Base-by-base conservation (phyloP, 92 coral and sea anemone species). In the Porites evermanni region DNA sequence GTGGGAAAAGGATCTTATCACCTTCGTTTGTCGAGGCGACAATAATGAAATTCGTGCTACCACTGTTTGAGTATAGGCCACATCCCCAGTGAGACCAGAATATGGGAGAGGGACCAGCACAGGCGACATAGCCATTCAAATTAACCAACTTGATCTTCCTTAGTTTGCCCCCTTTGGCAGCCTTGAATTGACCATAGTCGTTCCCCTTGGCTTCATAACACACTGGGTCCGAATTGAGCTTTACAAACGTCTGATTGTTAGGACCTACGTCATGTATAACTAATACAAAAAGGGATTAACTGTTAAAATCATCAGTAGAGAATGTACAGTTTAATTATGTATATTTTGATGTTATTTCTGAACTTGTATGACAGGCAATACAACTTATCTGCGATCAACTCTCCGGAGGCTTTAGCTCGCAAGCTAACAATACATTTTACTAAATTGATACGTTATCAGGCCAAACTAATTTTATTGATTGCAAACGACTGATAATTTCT, bases 61-160 rank as follows among this genome's bases (percentile, higher is more conserved):
- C 47, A 3, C 26, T 12, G 1, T 51, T 7, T 18, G 8, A 2
- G 21, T 10, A 52, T 2, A 6, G 3, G 24, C 78, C 78, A 52
- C 78, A 72, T 44, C 76, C 76, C 76, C 76, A 72, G 19, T 44
- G 76, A 38, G 76, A 72, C 76, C 76, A 72, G 21, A 6, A 13
- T 72, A 24, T 20, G 76, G 54, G 10, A 11, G 3, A 6, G 19
- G 59, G 6, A 69, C 78, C 63, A 7, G 3, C 32, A 52, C 78
- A 74, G 26, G 63, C 6, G 6, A 74, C 64, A 60, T 73, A 73
- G 29, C 77, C 77, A 8, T 47, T 47, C 77, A 73, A 24, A 19
- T 73, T 63, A 1, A 74, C 78, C 78, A 74, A 63, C 78, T 50
- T 74, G 11, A 74, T 20, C 61, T 54, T 54, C 1, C 12, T 54